Conservation (phyloP, 1,140 invertebrate genomes). For the Magallana gigas region DNA sequence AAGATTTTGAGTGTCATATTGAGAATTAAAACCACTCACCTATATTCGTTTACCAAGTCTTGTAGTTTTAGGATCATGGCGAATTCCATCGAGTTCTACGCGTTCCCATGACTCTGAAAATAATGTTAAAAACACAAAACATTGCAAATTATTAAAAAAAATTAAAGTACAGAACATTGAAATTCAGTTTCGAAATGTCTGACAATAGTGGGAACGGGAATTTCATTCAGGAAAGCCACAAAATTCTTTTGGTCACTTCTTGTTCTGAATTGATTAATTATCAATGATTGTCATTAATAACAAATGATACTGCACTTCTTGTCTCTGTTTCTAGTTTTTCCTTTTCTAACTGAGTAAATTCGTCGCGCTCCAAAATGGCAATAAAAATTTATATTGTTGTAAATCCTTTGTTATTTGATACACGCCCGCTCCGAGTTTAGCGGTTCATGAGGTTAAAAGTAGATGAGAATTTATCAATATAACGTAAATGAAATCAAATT, state of each 20-base stretch:
- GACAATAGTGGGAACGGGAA: not conserved
- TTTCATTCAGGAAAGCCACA: constrained; percentile 35
- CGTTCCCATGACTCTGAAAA: constrained; percentile 9
- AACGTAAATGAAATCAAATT: not conserved
- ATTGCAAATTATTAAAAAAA: not conserved
- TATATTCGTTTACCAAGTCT: not conserved
- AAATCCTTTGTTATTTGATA: constrained; percentile 8
- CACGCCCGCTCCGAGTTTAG: not conserved
- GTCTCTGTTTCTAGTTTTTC: not conserved
- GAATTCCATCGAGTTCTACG: not conserved
- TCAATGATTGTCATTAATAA: constrained; percentile 26
- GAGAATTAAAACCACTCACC: not conserved
- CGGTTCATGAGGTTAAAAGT: not conserved
- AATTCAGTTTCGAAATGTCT: not conserved
- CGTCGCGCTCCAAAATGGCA: not conserved
- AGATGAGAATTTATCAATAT: not conserved
- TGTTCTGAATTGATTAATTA: constrained; percentile 32
- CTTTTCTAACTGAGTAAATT: not conserved
- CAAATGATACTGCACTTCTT: constrained; percentile 26
- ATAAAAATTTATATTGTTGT: not conserved
- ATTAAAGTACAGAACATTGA: constrained; percentile 8
- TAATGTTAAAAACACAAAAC: not conserved
- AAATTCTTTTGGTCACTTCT: constrained; percentile 22
- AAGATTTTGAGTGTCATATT: too few species aligned
- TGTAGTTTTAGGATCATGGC: not conserved